Base-by-base conservation (phyloP, 2,113 vertebrate species). In the Heterochromis multidens region DNA sequence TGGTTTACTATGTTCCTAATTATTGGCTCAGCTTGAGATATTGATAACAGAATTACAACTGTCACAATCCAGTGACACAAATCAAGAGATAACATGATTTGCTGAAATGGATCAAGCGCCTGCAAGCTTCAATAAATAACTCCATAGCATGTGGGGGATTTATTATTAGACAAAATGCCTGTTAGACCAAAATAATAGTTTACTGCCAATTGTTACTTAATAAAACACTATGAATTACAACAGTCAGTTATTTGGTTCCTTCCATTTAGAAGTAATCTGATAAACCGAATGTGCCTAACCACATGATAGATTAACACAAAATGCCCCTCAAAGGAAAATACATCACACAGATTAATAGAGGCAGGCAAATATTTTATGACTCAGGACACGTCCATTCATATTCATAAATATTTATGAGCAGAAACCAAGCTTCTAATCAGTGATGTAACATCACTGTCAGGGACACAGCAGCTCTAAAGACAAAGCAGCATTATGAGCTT, bases 1-100 rank as follows among this genome's bases (percentile, higher is more conserved):
- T 49, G 59, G 52, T 80, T 65, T 89, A 56, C 86, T 90, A 59
- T 81, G 67, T 70, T 79, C 85, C 67, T 84, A 87, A 93, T 85
- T 86, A 88, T 54, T 84, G 84, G 43, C 87, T 72, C 63, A 57
- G 58, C 2, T 8, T 91, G 77, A 85, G 79, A 79, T 89, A 87
- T 85, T 90, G 87, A 92, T 58, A 52, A 90, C 54, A 56, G 57
- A 52, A 25, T 40, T 79, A 43, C 59, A 81, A 90, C 59, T 72
- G 70, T 58, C 72, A 81, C 23, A 52, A 46, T 74, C 17, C 65
- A 77, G 43, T 79, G 79, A 86, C 86, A 89, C 29, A 81, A 63
- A 82, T 59, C 21, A 52, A 67, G 40, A 82, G 78, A 40, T 88
- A 89, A 83, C 54, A 74, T 79, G 70, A 84, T 90, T 82, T 81